phyloP scores from a whole-genome alignment of 2,113 vertebrate genomes.

The Stomatorhinus ivindoensis region DNA sequence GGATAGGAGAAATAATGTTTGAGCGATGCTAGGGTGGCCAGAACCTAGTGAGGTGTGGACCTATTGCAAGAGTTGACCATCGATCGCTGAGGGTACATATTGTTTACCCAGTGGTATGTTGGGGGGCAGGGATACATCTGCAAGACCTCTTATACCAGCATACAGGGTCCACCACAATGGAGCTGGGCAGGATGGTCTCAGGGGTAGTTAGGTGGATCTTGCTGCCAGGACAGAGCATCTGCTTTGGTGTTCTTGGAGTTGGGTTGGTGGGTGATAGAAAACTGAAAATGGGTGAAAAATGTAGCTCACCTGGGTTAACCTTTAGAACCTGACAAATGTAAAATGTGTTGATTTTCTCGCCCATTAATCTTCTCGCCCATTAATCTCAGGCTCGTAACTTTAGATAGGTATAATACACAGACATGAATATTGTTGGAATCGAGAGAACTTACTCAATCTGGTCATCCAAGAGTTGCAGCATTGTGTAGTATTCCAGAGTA shows the following conservation, averaged over 20 bases:
- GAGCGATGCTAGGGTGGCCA: not conserved
- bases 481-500: too few relatives aligned
- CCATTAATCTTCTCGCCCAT: too few relatives aligned
- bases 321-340: too few relatives aligned
- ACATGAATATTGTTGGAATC: too few relatives aligned
- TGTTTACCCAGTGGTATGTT: not conserved
- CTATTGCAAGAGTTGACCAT: slow-evolving; percentile 33
- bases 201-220: not conserved
- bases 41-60: not conserved
- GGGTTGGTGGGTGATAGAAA: not conserved
- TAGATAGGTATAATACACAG: too few relatives aligned
- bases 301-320: not conserved
- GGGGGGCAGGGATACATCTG: not conserved
- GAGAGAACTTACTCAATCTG: too few relatives aligned
- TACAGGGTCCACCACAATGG: not conserved
- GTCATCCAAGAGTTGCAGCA: too few relatives aligned
- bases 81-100: not conserved
- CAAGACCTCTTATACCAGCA: not conserved
- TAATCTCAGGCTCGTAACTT: too few relatives aligned
- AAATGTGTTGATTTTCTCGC: too few relatives aligned
- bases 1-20: not conserved
- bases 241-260: not conserved
- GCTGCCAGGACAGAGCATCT: not conserved
- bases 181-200: not conserved
- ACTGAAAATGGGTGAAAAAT: not conserved